Evolutionary conservation across 2,113 vertebrate genomes (phyloP), one percentile per base, ranked within the genome.

Genomic region (Ancistrus triradiatus): DNA sequence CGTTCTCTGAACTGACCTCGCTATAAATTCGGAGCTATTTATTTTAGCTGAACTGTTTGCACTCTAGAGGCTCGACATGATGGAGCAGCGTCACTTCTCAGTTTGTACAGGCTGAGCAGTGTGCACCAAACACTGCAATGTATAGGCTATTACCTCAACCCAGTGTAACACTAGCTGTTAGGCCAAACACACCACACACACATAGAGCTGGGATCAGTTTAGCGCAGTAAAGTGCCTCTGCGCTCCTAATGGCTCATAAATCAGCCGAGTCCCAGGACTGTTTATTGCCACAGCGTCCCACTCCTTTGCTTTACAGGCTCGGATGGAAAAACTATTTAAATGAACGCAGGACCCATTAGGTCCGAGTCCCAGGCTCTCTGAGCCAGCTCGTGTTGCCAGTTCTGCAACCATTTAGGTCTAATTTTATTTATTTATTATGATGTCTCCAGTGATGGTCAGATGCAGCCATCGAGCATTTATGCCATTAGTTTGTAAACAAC

Each of bases 301-400:
- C 68, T 74, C 69, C 61, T 69, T 73, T 66, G 57, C 72, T 74
- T 78, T 76, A 72, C 58, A 69, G 64, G 52, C 52, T 28, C 31
- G 71, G 74, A 76, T 78, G 77, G 74, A 76, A 78, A 76, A 72
- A 72, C 44, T 72, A 76, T 78, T 78, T 74, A 76, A 76, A 76
- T 78, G 75, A 78, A 76, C 74, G 66, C 68, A 74, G 72, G 70
- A 68, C 68, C 65, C 68, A 76, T 78, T 78, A 76, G 70, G 57
- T 66, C 71, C 69, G 59, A 74, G 74, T 74, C 70, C 67, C 55
- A 73, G 59, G 14, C 59, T 15, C 50, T 49, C 42, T 18, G 31
- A 37, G 66, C 66, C 71, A 65, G 43, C 60, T 13, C 55, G 48
- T 27, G 35, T 40, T 46, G 66, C 66, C 61, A 64, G 68, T 55